A percentile compares a stretch with the other conserved stretches of the same genome.
These are phyloP conservation scores for Cynopterus brachyotis DNA, from an alignment of 2,113 vertebrate genomes.

Conservation along the genomic window DNA sequence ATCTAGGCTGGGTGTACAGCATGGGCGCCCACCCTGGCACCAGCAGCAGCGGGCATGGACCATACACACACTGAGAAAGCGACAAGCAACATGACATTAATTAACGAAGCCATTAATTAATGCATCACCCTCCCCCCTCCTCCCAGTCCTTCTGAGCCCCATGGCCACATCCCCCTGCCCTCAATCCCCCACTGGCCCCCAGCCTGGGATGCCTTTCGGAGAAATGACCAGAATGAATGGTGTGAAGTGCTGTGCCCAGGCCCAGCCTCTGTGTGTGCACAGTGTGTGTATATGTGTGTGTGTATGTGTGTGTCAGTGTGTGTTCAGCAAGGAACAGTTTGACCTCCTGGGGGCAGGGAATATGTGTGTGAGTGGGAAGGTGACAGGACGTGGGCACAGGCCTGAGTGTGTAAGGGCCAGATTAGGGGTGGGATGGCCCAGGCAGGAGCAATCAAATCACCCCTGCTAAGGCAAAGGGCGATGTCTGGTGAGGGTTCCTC, in stretches of 20 bases:
- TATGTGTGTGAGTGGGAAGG: background rate
- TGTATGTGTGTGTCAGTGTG: background rate
- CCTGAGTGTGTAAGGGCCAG: conserved; percentile 45
- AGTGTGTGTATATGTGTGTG: background rate
- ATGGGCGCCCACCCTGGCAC: conserved; percentile 55
- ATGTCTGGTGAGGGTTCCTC: conserved; percentile 38
- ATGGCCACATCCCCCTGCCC: conserved; percentile 49
- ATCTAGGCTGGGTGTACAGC: conserved; percentile 83
- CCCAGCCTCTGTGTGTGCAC: conserved; percentile 53
- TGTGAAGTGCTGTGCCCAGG: conserved; percentile 42
- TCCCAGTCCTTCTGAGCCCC: conserved; percentile 63
- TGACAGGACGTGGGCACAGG: background rate
- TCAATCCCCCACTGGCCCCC: conserved; percentile 23
- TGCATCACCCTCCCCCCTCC: conserved; percentile 74
- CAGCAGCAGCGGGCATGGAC: conserved; percentile 84
- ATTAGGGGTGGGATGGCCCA: conserved; percentile 16
- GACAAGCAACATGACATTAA: conserved; percentile 88
- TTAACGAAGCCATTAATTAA: conserved; percentile 85
- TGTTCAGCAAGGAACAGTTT: conserved; percentile 44
- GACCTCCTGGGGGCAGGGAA: conserved; percentile 26
- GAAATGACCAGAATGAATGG: conserved; percentile 62
- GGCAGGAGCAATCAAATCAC: conserved; percentile 50
- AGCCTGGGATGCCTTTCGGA: conserved; percentile 51
- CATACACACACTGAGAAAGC: conserved; percentile 88
- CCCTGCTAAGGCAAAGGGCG: conserved; percentile 61